Conservation (phyloP, 2,888 invertebrate genomes). For the Synergus itoensis region DNA sequence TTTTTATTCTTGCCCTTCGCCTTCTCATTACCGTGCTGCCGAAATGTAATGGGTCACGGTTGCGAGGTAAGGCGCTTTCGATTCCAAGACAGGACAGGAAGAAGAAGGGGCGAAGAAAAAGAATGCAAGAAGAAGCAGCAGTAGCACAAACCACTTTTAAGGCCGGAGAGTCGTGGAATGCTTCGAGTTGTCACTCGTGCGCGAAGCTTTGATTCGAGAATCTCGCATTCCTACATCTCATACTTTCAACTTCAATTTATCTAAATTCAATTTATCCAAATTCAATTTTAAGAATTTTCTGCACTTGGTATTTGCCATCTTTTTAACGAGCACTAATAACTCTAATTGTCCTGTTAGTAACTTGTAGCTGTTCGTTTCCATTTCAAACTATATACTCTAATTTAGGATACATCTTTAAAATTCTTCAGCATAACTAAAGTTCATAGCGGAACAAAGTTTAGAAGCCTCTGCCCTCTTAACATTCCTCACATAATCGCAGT, state of each 20-base stretch:
- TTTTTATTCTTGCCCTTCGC: conserved; percentile 47
- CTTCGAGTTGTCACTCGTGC: conserved; percentile 11
- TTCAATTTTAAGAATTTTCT: neutral
- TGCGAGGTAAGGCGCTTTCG: conserved; percentile 32
- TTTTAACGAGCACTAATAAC: neutral
- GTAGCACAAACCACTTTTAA: conserved; percentile 2
- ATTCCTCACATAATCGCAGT: conserved; percentile 26
- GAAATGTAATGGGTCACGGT: conserved; percentile 58
- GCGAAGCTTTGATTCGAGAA: conserved; percentile 4
- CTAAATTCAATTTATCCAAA: neutral
- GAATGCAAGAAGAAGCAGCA: conserved; percentile 20
- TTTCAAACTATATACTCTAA: neutral
- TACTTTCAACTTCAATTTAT: neutral
- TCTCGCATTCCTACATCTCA: neutral
- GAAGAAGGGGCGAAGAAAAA: conserved; percentile 39
- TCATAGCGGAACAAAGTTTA: conserved; percentile 1
- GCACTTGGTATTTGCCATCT: neutral
- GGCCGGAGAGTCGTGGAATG: neutral
- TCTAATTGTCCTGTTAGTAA: neutral
- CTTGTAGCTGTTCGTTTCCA: neutral
- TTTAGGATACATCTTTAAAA: neutral
- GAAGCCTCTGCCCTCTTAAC: neutral
- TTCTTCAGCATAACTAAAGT: neutral
- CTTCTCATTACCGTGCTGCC: conserved; percentile 58
- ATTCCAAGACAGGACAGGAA: conserved; percentile 29